Evolutionary conservation across 2,113 vertebrate genomes (phyloP).

Genomic region (Phycodurus eques): DNA sequence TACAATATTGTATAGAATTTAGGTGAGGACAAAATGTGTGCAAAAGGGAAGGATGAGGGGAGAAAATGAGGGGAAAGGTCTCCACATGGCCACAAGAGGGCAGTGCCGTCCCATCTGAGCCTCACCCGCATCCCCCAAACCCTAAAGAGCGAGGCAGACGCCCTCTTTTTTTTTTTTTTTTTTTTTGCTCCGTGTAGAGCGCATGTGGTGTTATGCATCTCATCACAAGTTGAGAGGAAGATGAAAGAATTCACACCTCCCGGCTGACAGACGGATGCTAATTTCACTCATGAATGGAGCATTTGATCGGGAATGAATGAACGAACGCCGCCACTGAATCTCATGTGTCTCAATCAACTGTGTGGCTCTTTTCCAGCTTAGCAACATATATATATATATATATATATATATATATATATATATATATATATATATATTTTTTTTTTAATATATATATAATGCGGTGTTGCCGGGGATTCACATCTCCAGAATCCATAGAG

Average conservation of each 20-base stretch:
- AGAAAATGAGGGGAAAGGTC: not conserved
- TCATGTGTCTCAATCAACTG: conserved; percentile 58
- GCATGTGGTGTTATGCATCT: conserved; percentile 62
- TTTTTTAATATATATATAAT: not conserved
- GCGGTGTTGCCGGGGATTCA: conserved; percentile 25
- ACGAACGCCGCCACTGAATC: conserved; percentile 60
- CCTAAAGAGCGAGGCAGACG: conserved; percentile 4
- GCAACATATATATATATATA: conserved; percentile 31
- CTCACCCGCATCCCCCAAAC: not conserved
- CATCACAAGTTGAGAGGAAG: conserved; percentile 68
- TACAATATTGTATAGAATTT: not conserved
- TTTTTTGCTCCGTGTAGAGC: conserved; percentile 40
- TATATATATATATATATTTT: too few relatives aligned
- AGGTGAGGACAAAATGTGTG: not conserved
- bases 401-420: too few relatives aligned
- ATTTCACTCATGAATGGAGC: conserved; percentile 76
- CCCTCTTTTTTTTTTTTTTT: conserved; percentile 39
- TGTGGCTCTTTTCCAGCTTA: conserved; percentile 45
- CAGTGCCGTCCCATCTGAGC: conserved; percentile 33
- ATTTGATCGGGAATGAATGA: conserved; percentile 71
- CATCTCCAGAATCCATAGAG: not conserved
- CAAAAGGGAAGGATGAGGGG: too few relatives aligned
- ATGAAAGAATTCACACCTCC: conserved; percentile 70
- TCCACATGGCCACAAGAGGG: conserved; percentile 46
- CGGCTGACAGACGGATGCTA: conserved; percentile 66